phyloP scores from a whole-genome alignment of 2,797 vertebrate genomes.

The Mycteria americana region DNA sequence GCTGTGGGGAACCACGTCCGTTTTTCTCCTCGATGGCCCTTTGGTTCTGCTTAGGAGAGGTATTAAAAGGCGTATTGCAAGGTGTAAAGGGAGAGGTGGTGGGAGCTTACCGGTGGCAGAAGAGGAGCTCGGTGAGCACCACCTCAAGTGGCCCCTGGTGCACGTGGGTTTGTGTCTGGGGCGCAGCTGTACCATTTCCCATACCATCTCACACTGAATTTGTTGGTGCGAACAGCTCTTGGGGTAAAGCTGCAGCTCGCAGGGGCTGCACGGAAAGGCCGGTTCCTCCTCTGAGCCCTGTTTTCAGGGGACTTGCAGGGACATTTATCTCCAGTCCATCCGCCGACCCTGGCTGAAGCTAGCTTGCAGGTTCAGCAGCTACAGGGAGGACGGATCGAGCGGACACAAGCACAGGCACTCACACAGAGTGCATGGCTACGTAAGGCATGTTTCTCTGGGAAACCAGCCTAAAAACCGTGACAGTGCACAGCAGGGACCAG shows the following conservation, averaged over 20 bases:
- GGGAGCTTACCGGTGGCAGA: neutral
- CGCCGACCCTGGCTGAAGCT: accelerated
- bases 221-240: neutral
- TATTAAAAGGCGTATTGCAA: neutral
- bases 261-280: neutral
- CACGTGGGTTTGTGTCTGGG: neutral
- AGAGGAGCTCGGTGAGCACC: neutral
- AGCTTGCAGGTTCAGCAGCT: neutral
- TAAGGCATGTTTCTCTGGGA: neutral
- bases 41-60: neutral
- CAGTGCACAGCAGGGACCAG: neutral
- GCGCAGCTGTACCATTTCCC: neutral
- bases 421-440: neutral
- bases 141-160: neutral
- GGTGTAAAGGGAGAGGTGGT: neutral
- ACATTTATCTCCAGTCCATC: accelerated
- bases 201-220: accelerated
- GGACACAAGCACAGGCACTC: accelerated
- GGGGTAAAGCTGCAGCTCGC: neutral
- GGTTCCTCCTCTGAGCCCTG: neutral
- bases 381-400: neutral
- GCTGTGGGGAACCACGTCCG: neutral
- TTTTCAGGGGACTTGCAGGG: neutral
- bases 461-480: neutral
- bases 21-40: neutral